Evolutionary conservation across 1,140 invertebrate species (phyloP), one percentile per base, ranked within the genome.

Genomic region (Leguminivora glycinivorella): DNA sequence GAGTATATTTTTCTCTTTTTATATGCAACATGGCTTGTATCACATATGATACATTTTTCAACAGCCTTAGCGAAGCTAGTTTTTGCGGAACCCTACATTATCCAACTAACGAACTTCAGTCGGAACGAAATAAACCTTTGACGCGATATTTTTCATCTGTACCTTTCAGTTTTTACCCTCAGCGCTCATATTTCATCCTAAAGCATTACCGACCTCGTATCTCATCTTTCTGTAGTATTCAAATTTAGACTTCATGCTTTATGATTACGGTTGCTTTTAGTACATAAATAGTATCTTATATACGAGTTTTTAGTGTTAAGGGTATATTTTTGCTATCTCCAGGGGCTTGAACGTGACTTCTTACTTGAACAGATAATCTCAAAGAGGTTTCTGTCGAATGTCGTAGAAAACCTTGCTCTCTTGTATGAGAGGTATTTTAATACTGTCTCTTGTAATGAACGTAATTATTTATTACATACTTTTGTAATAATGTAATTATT

Each of bases 131-230:
- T 52, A 52, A 52, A 52, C 19, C 47, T 52, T 52, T 52, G 47
- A 52, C 19, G 47, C 47, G 47, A 52, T 52, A 52, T 52, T 52
- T 52, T 22, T 52, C 47, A 52, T 22, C 47, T 52, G 17, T 52
- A 9, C 17, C 47, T 43, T 43, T 43, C 40, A 43, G 17, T 52
- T 52, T 52, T 52, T 52, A 52, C 47, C 47, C 47, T 9, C 7
- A 22, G 47, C 47, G 19, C 22, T 52, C 47, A 52, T 52, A 22
- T 52, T 52, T 52, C 47, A 52, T 52, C 19, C 7, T 1, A 22
- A 22, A 5, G 0, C 22, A 22, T 22, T 52, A 9, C 7, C 19
- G 22, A 52, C 19, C 17, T 52, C 47, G 47, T 52, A 52, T 52
- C 47, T 52, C 17, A 1, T 0, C 6, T 52, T 19, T 10, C 17